phyloP scores from a whole-genome alignment of 92 coral and sea anemone species.

The Palythoa grandiflora region DNA sequence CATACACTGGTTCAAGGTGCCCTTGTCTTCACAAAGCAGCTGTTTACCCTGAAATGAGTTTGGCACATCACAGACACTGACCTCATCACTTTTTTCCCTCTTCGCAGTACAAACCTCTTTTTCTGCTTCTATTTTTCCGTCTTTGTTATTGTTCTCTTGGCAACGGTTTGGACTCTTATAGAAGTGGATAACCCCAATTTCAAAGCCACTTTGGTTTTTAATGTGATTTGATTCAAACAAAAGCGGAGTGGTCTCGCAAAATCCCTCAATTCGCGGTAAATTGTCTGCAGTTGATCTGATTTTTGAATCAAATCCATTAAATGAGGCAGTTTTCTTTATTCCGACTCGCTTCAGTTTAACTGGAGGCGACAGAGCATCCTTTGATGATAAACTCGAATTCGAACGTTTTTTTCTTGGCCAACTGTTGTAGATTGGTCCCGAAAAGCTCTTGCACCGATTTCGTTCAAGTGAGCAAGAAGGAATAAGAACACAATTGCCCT shows the following conservation, averaged over 20 bases:
- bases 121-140: not conserved
- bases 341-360: slow-evolving; percentile 76
- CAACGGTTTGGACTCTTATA: slow-evolving; percentile 80
- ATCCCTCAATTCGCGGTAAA: not conserved
- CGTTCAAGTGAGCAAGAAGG: not conserved
- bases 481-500: slow-evolving; percentile 27
- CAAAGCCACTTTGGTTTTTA: slow-evolving; percentile 82
- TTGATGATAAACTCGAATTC: slow-evolving; percentile 18
- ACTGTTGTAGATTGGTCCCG: slow-evolving; percentile 75
- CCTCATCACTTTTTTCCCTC: slow-evolving; percentile 14
- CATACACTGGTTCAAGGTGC: slow-evolving; percentile 29
- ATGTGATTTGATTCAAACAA: slow-evolving; percentile 68
- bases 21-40: not conserved
- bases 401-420: slow-evolving; percentile 83
- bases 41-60: not conserved
- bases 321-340: slow-evolving; percentile 81
- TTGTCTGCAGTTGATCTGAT: slow-evolving; percentile 49
- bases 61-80: not conserved
- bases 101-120: not conserved
- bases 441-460: slow-evolving; percentile 56
- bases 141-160: slow-evolving; percentile 17
- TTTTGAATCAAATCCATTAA: slow-evolving; percentile 82
- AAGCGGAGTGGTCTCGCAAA: slow-evolving; percentile 70
- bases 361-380: slow-evolving; percentile 74
- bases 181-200: slow-evolving; percentile 88